These are phyloP conservation scores for Chaetorhynchus papuensis DNA, from an alignment of 2,113 vertebrate species.

Conservation along the genomic window DNA sequence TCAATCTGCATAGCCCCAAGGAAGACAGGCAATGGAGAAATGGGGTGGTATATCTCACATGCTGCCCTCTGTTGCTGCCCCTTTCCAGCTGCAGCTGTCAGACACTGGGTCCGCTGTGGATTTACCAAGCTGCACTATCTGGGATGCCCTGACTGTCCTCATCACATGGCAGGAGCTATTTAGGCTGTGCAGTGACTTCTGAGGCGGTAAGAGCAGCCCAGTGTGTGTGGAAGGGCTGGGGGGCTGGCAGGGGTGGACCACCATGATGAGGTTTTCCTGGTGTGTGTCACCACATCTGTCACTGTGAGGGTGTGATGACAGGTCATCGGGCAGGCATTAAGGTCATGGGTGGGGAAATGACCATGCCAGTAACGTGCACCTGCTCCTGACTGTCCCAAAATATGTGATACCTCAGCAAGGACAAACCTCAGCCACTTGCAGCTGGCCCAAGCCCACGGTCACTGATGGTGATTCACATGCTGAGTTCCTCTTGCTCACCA, in stretches of 20 bases:
- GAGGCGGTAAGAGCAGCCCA: not conserved
- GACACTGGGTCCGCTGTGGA: not conserved
- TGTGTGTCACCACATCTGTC: not conserved
- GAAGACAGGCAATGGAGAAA: not conserved
- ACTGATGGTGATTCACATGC: not conserved
- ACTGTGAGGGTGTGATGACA: not conserved
- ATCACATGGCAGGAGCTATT: fast-evolving
- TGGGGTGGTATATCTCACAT: not conserved
- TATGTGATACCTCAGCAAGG: not conserved
- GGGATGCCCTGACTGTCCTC: not conserved
- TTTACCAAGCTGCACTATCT: not conserved
- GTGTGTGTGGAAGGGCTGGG: not conserved
- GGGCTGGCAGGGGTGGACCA: not conserved
- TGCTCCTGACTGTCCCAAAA: not conserved
- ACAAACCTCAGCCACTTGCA: not conserved
- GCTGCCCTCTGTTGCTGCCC: not conserved
- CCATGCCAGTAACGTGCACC: not conserved
- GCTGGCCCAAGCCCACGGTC: fast-evolving
- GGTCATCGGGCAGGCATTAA: not conserved
- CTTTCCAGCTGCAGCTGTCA: not conserved
- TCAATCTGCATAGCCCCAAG: not conserved
- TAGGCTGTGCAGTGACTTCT: not conserved
- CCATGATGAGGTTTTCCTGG: not conserved
- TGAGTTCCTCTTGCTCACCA: not conserved
- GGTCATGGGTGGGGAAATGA: not conserved